Base-by-base conservation (phyloP, 2,113 vertebrate species). In the Paedocypris sp. region DNA sequence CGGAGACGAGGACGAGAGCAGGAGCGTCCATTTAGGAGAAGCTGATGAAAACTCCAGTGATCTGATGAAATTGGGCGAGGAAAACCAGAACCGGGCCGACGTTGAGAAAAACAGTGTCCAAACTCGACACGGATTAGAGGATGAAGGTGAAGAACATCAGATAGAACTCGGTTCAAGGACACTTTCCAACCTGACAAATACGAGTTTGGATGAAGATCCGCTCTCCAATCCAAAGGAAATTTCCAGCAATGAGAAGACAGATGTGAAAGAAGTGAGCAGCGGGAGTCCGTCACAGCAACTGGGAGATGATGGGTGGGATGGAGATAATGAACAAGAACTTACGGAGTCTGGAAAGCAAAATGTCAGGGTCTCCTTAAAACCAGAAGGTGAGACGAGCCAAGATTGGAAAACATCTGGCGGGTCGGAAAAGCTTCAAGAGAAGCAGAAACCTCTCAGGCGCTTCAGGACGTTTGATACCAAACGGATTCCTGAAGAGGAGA, bases 401-500 rank as follows among this genome's bases (percentile, higher is more conserved):
- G 38, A 35, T 23, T n/a, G 32, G 19, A 51, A 51, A 35, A 23
- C 31, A 29, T 41, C 15, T 12, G 51, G 8, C 11, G 23, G 7
- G n/a, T 26, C 33, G 6, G 22, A 41, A 49, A 36, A 43, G 6
- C 38, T 23, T 11, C 10, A 28, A 13, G 8, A 19, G 16, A 25
- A 4, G 51, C 43, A 13, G 59, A 25, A 3, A 4, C 4, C 6
- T 4, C 13, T 11, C 6, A 49, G 5, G 20, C 48, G 23, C 2
- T 29, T 15, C 29, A 32, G 3, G 11, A 28, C 41, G 31, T 39
- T 54, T 16, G 22, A 47, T 18, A 13, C 13, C 19, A 26, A 23
- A 23, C 33, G 16, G 12, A 31, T 38, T 11, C 32, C 16, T 51
- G 29, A 45, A 41, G 38, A 66, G 32, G 20, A 68, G 50, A 42